Evolutionary conservation across 64 coral and sea anemone species (phyloP).

Genomic region (Catalaphyllia jardinei): DNA sequence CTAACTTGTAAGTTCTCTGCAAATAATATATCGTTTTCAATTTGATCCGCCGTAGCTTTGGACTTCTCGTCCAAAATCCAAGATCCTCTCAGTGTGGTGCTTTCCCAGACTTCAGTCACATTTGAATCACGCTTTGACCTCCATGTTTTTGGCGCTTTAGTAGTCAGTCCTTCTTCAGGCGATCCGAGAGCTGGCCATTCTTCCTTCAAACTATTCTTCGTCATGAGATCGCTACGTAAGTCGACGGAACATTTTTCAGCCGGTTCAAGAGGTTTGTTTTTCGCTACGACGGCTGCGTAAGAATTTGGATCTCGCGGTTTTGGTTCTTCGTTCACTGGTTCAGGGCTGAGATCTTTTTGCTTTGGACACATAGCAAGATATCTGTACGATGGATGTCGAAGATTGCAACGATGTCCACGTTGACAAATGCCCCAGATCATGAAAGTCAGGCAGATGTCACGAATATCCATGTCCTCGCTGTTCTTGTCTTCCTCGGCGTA

Average conservation of each 20-base stretch:
- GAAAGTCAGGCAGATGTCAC: constrained; percentile 35
- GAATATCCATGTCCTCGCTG: background rate
- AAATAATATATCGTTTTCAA: background rate
- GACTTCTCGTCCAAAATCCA: background rate
- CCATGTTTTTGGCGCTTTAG: background rate
- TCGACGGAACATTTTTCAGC: background rate
- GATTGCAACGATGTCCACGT: background rate
- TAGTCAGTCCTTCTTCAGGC: background rate
- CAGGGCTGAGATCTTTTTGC: background rate
- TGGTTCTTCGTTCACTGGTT: background rate
- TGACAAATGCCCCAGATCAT: constrained; percentile 44
- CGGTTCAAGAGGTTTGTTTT: background rate
- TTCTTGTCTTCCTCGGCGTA: background rate
- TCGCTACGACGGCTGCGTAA: constrained; percentile 13
- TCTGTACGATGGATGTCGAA: constrained; percentile 35
- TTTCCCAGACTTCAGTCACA: background rate
- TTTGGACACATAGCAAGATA: constrained; percentile 27
- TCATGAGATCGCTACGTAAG: background rate
- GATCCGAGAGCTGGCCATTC: background rate
- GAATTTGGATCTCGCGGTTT: constrained; percentile 13
- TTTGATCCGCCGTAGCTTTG: background rate
- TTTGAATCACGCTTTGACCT: background rate
- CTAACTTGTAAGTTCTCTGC: constrained; percentile 11
- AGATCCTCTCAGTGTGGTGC: background rate
- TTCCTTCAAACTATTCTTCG: background rate